Percentiles rank a stretch among this genome's conserved stretches.
Evolutionary conservation across 2,888 invertebrate species (phyloP).

Genomic region (Ptychoptera albimana): DNA sequence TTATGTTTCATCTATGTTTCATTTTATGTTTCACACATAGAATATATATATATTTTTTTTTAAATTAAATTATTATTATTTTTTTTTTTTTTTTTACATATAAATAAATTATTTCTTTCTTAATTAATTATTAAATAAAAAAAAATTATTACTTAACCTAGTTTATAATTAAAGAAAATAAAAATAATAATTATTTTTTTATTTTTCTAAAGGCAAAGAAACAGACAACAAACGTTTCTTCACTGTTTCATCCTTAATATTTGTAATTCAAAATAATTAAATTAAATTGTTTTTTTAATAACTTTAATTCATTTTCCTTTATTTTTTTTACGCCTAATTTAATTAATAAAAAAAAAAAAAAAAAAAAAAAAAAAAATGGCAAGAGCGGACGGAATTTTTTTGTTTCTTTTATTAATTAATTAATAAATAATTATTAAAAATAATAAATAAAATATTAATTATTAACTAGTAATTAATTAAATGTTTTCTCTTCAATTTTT

Average conservation of each 20-base stretch:
- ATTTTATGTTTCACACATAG: too few relatives aligned
- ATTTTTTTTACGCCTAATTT: neutral
- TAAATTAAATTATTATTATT: too few relatives aligned
- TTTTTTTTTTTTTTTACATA: too few relatives aligned
- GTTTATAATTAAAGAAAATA: too few relatives aligned
- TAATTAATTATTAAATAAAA: too few relatives aligned
- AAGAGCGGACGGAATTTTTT: slow-evolving; percentile 4
- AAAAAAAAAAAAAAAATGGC: slow-evolving; percentile 2
- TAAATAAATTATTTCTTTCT: too few relatives aligned
- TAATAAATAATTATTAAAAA: neutral
- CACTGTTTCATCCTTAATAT: neutral
- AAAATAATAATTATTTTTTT: neutral
- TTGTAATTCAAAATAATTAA: neutral
- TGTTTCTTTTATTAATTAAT: neutral
- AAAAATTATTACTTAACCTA: too few relatives aligned
- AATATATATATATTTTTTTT: too few relatives aligned
- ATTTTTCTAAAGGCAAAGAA: slow-evolving; percentile 3
- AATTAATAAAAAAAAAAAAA: neutral
- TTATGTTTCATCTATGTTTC: too few relatives aligned
- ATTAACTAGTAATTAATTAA: neutral
- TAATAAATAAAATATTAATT: neutral
- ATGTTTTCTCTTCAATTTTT: neutral
- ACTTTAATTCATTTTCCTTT: neutral
- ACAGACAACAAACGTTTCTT: too few relatives aligned
- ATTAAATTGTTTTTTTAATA: neutral